Conservation (phyloP, 2,888 invertebrate genomes). For the Aricia artaxerxes region DNA sequence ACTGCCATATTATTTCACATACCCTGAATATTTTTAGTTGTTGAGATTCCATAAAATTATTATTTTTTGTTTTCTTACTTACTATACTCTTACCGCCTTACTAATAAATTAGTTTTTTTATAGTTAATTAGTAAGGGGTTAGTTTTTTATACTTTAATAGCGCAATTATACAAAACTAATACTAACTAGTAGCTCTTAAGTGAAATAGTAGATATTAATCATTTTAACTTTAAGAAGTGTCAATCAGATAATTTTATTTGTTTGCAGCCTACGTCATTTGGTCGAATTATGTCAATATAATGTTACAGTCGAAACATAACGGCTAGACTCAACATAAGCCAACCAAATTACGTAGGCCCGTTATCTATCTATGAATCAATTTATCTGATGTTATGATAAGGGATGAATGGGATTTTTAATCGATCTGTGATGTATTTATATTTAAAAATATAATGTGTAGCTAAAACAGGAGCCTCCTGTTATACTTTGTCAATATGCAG, state of each 20-base stretch:
- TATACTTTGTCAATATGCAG: neutral
- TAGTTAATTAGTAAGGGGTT: neutral
- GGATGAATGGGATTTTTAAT: neutral
- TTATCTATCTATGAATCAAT: neutral
- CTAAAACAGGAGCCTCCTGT: neutral
- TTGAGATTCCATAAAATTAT: neutral
- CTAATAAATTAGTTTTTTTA: too few relatives aligned
- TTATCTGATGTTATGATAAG: neutral
- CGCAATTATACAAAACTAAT: neutral
- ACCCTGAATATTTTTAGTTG: neutral
- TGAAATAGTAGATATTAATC: too few relatives aligned
- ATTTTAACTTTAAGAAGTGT: too few relatives aligned
- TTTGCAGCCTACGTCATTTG: too few relatives aligned
- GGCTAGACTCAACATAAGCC: too few relatives aligned
- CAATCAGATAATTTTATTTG: too few relatives aligned
- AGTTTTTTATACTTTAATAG: neutral
- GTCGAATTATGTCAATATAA: too few relatives aligned
- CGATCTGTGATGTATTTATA: constrained; percentile 16
- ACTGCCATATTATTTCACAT: neutral
- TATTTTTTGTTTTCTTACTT: neutral
- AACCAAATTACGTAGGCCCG: too few relatives aligned
- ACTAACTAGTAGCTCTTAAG: neutral
- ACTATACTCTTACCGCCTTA: neutral
- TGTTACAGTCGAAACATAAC: too few relatives aligned
- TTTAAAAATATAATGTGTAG: neutral